phyloP scores from a whole-genome alignment of 2,797 vertebrate species.

The Pangasius sanitwongsei region DNA sequence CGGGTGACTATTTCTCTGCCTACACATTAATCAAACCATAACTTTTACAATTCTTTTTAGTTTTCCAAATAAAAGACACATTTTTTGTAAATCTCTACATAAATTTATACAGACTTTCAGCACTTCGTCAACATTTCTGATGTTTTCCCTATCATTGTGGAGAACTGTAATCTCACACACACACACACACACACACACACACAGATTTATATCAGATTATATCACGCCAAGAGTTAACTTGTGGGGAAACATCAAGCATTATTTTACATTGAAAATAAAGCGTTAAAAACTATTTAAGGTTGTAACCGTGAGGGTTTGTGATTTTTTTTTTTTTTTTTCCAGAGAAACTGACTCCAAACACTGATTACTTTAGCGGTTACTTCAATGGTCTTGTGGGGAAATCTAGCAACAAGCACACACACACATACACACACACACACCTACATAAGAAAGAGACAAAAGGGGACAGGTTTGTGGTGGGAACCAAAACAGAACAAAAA shows the following conservation, averaged over 20 bases:
- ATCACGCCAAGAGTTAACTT: background rate
- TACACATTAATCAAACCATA: background rate
- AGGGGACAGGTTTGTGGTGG: constrained; percentile 1
- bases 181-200: background rate
- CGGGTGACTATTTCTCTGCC: background rate
- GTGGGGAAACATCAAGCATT: background rate
- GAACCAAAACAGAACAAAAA: constrained; percentile 35
- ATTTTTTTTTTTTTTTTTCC: background rate
- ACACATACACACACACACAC: background rate
- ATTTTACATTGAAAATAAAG: background rate
- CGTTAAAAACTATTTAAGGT: no score
- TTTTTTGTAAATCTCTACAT: background rate
- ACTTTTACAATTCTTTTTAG: background rate
- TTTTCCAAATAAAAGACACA: background rate
- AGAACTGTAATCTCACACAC: background rate
- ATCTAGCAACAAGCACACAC: background rate
- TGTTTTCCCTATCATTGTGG: background rate
- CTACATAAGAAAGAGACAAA: background rate
- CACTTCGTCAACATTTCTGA: background rate
- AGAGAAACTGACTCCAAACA: background rate
- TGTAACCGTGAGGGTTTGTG: background rate
- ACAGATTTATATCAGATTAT: background rate
- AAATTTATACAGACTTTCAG: background rate
- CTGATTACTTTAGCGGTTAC: background rate
- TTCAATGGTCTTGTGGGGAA: constrained; percentile 25